phyloP scores from a whole-genome alignment of 2,888 invertebrate species.

The Gari tellinella region DNA sequence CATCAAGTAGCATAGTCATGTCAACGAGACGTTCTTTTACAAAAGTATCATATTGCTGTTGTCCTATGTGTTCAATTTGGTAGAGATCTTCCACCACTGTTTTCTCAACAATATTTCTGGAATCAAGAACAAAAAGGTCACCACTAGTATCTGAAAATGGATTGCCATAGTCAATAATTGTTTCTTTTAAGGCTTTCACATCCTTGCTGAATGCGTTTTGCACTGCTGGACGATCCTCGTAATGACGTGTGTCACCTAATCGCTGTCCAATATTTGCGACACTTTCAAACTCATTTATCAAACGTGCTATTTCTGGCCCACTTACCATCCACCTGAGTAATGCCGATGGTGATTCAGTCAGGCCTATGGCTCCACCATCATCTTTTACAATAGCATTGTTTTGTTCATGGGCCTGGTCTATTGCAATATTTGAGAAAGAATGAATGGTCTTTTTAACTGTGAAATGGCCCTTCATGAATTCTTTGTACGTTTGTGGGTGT shows the following conservation, averaged over 20 bases:
- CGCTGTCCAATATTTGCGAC: too few relatives aligned
- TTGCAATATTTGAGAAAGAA: slow-evolving; percentile 56
- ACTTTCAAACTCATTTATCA: too few relatives aligned
- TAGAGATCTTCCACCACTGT: slow-evolving; percentile 3
- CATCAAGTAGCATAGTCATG: slow-evolving; percentile 5
- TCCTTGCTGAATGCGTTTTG: slow-evolving; percentile 1
- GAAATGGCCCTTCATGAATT: slow-evolving; percentile 45
- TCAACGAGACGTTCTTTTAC: slow-evolving; percentile 11
- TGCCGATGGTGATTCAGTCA: slow-evolving; percentile 56
- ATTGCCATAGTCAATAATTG: slow-evolving; percentile 19
- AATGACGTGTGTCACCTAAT: not conserved
- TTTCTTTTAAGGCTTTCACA: not conserved
- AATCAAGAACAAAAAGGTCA: slow-evolving; percentile 18
- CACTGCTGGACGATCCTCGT: slow-evolving; percentile 1
- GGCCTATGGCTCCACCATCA: slow-evolving; percentile 61
- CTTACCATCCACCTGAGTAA: slow-evolving; percentile 67
- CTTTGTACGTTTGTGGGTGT: slow-evolving; percentile 1
- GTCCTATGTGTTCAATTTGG: slow-evolving; percentile 4
- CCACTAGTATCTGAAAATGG: slow-evolving; percentile 19
- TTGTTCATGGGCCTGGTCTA: slow-evolving; percentile 68
- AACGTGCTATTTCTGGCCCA: too few relatives aligned
- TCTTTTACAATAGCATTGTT: slow-evolving; percentile 64
- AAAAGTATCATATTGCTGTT: slow-evolving; percentile 17
- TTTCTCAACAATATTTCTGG: slow-evolving; percentile 1
- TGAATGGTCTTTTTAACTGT: slow-evolving; percentile 54